Base-by-base conservation (phyloP, 2,888 invertebrate species). In the Drosophila meridionalis region DNA sequence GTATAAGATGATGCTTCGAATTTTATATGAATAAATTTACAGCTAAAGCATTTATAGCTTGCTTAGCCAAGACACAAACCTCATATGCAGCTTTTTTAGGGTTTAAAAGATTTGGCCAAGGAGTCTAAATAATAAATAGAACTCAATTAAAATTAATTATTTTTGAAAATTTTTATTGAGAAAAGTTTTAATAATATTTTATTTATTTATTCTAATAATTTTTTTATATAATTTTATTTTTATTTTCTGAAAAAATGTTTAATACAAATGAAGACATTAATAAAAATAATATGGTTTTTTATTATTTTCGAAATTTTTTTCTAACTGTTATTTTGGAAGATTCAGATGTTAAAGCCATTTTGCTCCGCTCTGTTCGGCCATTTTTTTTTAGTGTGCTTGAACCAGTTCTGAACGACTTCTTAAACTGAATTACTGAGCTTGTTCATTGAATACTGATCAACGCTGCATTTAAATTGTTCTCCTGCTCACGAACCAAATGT, bases 41-140 rank as follows among this genome's bases (percentile, higher is more conserved):
- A 65, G 12, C 28, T 34, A 47, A 30, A 45, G 34, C 40, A 12
- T 2, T 4, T 26, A 2, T 0, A 1, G 11, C 11, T 0, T 11
- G 2, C 2, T 6, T 70, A 70, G 70, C 38, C 26, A 61, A 60
- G 70, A 70, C 70, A 57, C 28, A 57, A 40, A 20, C 48, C 78
- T 0, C 8, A 9, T 0, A 5, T 2, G 9, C 32, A 53, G 45
- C 53, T 66, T 47, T 43, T 28, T 4, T 12, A 36, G 36, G 36
- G 26, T 36, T 53, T 26, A 36, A 36, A 5, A 14, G 14, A 12
- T 12, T 47, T 45, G 5, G 12, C 1, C 12, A 12, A 26, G 2
- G n/a, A 42, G n/a, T 8, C 1, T 42, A n/a, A 42, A 26, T 26
- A 0, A 20, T 4, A 20, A 45, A 20, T 2, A 9, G 4, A 7